Base-by-base conservation (phyloP, 2,797 vertebrate species). In the Clarias fuscus region DNA sequence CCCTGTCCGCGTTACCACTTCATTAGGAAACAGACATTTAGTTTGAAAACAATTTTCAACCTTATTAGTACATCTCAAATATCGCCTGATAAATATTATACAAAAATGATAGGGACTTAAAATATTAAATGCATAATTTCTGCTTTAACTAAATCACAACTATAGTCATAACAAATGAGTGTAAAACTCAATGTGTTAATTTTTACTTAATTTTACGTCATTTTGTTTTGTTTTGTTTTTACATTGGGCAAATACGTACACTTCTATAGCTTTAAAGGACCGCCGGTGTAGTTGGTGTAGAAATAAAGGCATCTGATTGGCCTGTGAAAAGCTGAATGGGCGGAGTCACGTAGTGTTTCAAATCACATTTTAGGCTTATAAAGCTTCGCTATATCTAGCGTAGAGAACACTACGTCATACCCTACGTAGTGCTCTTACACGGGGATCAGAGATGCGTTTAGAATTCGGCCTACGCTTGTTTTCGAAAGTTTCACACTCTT, bases 291-390 rank as follows among this genome's bases (percentile, higher is more conserved):
- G 33, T 8, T 5, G 5, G 18, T 4, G 30, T 2, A 1, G 24
- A 53, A 68, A 70, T 27, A 3, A 13, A 79, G 13, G 14, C 24
- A 75, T 53, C 40, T 43, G 83, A 87, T 88, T 90, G 88, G 88
- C 7, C 10, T 22, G 5, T 56, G n/a, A 30, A 7, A 64, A 2
- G 5, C 14, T n/a, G 15, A 8, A 10, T 43, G 37, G 87, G 85
- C 58, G 82, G 65, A 37, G 6, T 48, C 2, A 5, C 18, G 2
- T 14, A 48, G 15, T 81, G 79, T 81, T 53, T 48, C 40, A 56
- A 82, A 67, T 82, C 30, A 33, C 30, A 78, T 22, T 30, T 27
- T 1, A 14, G 1, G 2, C 4, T 11, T 22, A 30, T 1, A 30
- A 11, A 30, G 4, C 15, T 3, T 43, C 43, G 7, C 64, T 68